Evolutionary conservation across 2,797 vertebrate species (phyloP).

Genomic region (Delichon dasypus): DNA sequence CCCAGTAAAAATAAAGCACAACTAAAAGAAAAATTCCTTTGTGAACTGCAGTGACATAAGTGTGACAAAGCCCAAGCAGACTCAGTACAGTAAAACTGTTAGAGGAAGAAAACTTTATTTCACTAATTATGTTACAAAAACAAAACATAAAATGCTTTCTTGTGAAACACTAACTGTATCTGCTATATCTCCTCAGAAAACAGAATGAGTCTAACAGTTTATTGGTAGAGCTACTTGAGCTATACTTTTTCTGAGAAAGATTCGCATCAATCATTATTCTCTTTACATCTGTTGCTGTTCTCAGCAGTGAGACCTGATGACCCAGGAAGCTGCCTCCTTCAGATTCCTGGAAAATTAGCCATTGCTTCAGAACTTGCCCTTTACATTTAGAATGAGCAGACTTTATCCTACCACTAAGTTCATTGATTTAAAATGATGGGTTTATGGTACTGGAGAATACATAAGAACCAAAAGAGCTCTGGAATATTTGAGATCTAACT

Average conservation of each 20-base stretch:
- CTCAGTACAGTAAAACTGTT: background rate
- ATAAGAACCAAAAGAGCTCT: background rate
- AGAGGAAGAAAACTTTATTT: background rate
- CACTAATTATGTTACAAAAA: background rate
- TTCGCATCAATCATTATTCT: background rate
- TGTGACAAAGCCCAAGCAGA: background rate
- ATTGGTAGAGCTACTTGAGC: background rate
- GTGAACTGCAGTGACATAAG: background rate
- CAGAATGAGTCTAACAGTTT: background rate
- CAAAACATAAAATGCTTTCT: background rate
- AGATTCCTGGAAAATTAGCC: slow-evolving; percentile 11
- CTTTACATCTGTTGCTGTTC: background rate
- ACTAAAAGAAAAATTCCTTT: background rate
- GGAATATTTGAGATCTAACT: background rate
- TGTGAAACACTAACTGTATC: background rate
- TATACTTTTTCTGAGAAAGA: background rate
- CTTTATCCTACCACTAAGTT: background rate
- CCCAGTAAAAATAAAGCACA: background rate
- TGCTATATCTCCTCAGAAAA: background rate
- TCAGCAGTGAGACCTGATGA: background rate
- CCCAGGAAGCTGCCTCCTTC: background rate
- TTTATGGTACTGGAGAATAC: background rate
- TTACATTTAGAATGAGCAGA: background rate
- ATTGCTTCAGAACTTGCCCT: background rate
- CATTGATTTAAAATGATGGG: background rate